Evolutionary conservation across 1,140 invertebrate species (phyloP), one percentile per base, ranked within the genome.

Genomic region (Lerema accius): DNA sequence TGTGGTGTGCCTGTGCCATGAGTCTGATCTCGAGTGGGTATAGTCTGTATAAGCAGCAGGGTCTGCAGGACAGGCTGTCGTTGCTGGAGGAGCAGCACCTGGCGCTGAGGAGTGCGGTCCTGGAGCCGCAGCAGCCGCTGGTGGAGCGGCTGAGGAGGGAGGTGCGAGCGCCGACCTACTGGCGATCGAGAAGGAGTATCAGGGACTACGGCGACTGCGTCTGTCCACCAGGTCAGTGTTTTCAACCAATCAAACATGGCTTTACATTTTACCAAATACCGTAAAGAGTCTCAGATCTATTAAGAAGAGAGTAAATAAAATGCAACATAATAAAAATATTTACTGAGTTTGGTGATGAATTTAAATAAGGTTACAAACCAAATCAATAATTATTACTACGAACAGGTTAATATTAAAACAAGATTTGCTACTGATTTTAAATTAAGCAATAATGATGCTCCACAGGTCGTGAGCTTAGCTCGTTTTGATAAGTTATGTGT

Each of bases 1-100:
- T 90, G 75, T 90, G 86, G 86, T 85, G 87, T 86, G 87, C 87
- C 40, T 90, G 87, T 76, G 83, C 84, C 66, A 90, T 90, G 87
- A 89, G 87, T 73, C 80, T 90, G 56, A 71, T 90, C 17, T 90
- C 86, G 4, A 85, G 87, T 73, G 87, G 87, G 35, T 90, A 85
- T 61, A 86, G 83, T 50, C 55, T 89, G 50, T 85, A 86, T 66
- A 73, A 67, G 63, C 83, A 86, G 77, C 86, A 86, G 43, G 77
- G 71, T 0, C 68, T 90, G 63, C 73, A 78, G 63, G 81, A 73
- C 40, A 64, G 87, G 62, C 63, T 90, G 48, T 67, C 77, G 4
- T 15, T 88, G 61, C 58, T 90, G 55, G 87, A 90, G 61, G 87
- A 90, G 43, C 87, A 90, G 80, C 84, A 88, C 46, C 48, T 78